Evolutionary conservation across 2,888 invertebrate genomes (phyloP).

Genomic region (Drosophila mercatorum): DNA sequence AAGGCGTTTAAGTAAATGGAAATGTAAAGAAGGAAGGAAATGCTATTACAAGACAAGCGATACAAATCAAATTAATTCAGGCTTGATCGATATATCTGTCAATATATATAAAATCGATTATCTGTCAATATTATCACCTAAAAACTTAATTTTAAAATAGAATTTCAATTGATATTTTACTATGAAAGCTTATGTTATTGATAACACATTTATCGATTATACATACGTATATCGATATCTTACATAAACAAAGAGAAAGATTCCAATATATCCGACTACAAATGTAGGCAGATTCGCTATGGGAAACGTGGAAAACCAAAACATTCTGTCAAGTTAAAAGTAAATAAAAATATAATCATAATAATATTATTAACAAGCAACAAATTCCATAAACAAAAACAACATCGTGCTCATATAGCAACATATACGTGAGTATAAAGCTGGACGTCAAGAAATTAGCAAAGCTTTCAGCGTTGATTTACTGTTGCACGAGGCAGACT

Average conservation of each 20-base stretch:
- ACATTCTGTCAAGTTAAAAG: neutral
- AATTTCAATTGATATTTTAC: neutral
- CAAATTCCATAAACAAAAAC: slow-evolving; percentile 1
- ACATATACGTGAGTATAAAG: slow-evolving; percentile 23
- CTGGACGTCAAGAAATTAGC: slow-evolving; percentile 59
- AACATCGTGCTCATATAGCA: slow-evolving; percentile 10
- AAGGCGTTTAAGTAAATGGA: slow-evolving; percentile 23
- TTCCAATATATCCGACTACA: neutral
- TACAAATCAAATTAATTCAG: neutral
- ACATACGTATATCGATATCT: neutral
- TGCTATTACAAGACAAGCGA: neutral
- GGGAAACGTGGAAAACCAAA: neutral
- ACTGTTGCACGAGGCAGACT: slow-evolving; percentile 45
- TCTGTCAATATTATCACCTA: neutral
- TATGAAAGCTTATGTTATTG: neutral
- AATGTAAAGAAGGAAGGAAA: neutral
- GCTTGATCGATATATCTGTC: neutral
- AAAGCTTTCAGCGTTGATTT: slow-evolving; percentile 59
- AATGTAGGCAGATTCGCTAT: too few relatives aligned
- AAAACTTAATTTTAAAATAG: neutral
- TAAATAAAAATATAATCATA: slow-evolving; percentile 3
- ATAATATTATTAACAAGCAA: slow-evolving; percentile 3
- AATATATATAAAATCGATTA: neutral
- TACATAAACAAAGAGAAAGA: neutral
- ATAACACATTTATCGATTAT: neutral